Evolutionary conservation across 1,140 invertebrate species (phyloP), one percentile per base, ranked within the genome.

Genomic region (Cyrtorhinus lividipennis): DNA sequence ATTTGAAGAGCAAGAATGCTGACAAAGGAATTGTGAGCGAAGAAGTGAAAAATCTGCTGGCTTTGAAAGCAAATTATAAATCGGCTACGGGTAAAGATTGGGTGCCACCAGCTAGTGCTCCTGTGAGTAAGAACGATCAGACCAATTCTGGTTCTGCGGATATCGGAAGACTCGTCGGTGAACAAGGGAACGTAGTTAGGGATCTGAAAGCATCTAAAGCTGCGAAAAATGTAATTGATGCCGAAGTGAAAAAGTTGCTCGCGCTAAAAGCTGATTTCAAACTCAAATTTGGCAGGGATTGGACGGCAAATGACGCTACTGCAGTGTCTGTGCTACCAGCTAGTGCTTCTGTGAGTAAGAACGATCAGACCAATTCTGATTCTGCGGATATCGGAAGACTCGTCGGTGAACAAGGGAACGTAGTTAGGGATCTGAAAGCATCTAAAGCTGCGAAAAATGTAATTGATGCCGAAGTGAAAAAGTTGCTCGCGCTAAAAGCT

Each of bases 1-100:
- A 83, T 26, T 70, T 88, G 2, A 89, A 89, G 72, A 65, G 77
- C 12, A 74, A 79, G 22, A 84, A 83, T 69, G 80, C 81, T 24
- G 67, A 67, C 25, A 71, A 81, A 78, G 77, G 77, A 2, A 70
- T 76, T 20, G 77, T 90, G 59, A 83, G 88, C 68, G 76, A 73
- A 13, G 86, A 81, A 69, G 87, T 92, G n/a, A 81, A 87, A 72
- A 74, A 76, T 59, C 75, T 95, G 26, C 73, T 92, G 62, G 74
- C 77, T 22, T 73, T 95, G 1, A 95, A 95, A 75, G 77, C 74
- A 1, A 79, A 89, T 61, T 95, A 87, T 71, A 93, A 93, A 76
- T 75, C 78, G 48, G 69, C 80, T 23, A 86, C 86, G 2, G 87
- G 86, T 2, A 75, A 78, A 46, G 86, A 89, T 23, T 79, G 73